A percentile compares a stretch with the other conserved stretches of the same genome.
phyloP scores from a whole-genome alignment of 2,888 invertebrate species.

The Tetramorium bicarinatum region DNA sequence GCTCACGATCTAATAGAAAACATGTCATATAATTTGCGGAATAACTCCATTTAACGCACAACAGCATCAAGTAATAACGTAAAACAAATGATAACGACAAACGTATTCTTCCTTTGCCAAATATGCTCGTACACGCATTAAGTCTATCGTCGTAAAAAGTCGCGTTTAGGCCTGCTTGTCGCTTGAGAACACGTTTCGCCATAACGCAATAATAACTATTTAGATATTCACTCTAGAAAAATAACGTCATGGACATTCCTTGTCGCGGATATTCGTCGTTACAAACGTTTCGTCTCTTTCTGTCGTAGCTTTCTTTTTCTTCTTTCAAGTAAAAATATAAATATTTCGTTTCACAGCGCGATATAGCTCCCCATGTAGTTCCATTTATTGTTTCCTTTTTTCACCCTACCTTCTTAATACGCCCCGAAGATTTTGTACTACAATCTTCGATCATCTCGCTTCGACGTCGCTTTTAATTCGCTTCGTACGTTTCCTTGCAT shows the following conservation, averaged over 20 bases:
- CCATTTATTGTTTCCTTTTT: conserved; percentile 57
- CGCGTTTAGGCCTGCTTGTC: conserved; percentile 58
- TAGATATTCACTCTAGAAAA: conserved; percentile 83
- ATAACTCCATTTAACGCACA: conserved; percentile 26
- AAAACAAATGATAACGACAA: conserved; percentile 32
- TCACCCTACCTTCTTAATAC: conserved; percentile 54
- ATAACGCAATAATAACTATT: conserved; percentile 79
- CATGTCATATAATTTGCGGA: conserved; percentile 38
- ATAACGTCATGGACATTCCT: conserved; percentile 79
- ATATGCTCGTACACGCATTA: conserved; percentile 42
- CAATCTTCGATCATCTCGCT: conserved; percentile 56
- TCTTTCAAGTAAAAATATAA: conserved; percentile 84
- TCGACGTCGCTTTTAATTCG: conserved; percentile 31
- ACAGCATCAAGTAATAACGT: conserved; percentile 12
- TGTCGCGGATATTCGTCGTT: conserved; percentile 72
- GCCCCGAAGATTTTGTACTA: conserved; percentile 44
- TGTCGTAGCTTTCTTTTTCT: conserved; percentile 73
- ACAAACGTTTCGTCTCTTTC: conserved; percentile 72
- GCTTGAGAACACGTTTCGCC: conserved; percentile 77
- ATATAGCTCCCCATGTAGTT: conserved; percentile 73
- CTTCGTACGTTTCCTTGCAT: conserved; percentile 23
- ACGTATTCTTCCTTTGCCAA: conserved; percentile 36
- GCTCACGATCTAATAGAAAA: conserved; percentile 19
- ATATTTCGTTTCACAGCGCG: conserved; percentile 77
- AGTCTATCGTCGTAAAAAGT: conserved; percentile 53